Evolutionary conservation across 2,113 vertebrate genomes (phyloP).

Genomic region (Trogon melanurus): DNA sequence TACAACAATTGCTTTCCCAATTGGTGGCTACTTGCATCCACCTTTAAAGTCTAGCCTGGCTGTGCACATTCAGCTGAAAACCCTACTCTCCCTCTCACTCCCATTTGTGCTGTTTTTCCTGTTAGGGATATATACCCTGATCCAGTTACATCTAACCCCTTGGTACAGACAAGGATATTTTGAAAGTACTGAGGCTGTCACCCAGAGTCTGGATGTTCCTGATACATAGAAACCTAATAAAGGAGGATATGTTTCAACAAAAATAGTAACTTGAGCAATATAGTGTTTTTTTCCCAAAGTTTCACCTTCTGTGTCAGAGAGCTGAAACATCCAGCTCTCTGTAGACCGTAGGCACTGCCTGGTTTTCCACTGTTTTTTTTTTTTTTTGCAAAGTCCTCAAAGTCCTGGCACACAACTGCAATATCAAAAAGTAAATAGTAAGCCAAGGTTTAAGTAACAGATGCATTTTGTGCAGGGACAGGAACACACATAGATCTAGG

Average conservation of each 20-base stretch:
- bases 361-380: background rate
- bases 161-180: background rate
- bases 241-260: conserved; percentile 37
- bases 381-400: background rate
- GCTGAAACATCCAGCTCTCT: background rate
- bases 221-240: conserved; percentile 28
- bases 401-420: background rate
- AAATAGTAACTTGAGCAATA: conserved; percentile 36
- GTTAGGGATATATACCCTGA: background rate
- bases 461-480: background rate
- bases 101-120: conserved; percentile 12
- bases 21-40: background rate
- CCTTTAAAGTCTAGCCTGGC: background rate
- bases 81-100: background rate
- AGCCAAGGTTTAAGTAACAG: background rate
- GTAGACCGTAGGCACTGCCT: background rate
- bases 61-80: background rate
- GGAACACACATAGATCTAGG: background rate
- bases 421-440: background rate
- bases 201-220: conserved; percentile 22
- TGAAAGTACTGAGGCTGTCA: conserved; percentile 42
- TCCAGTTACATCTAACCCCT: background rate
- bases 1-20: background rate
- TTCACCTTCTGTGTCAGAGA: conserved; percentile 30
- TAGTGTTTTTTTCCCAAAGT: background rate